Percentiles rank a stretch among this genome's conserved stretches.
phyloP scores from a whole-genome alignment of 2,113 vertebrate species.

The Tyto alba region DNA sequence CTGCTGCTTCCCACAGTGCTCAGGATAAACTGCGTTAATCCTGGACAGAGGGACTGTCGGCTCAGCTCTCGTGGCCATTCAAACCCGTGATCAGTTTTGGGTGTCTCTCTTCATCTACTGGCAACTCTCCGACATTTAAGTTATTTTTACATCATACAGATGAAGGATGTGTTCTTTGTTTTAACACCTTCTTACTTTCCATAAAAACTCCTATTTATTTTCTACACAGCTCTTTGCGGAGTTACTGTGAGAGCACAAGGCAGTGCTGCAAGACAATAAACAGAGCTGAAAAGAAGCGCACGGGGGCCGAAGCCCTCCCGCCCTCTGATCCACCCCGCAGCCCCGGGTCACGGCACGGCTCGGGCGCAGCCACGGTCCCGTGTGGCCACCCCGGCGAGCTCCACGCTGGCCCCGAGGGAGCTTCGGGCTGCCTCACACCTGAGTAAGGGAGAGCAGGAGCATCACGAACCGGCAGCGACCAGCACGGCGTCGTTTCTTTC shows the following conservation, averaged over 20 bases:
- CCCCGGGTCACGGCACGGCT: neutral
- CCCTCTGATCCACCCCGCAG: neutral
- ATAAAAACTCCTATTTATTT: neutral
- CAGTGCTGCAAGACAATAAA: neutral
- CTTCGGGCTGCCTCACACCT: rapidly evolving
- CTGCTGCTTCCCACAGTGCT: neutral
- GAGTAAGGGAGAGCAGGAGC: neutral
- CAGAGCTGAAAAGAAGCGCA: neutral
- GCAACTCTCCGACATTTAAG: neutral
- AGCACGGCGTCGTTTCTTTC: rapidly evolving
- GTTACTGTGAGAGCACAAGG: neutral
- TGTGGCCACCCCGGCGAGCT: too few species aligned
- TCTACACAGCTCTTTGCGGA: neutral
- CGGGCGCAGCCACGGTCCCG: rapidly evolving
- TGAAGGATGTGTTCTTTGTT: neutral
- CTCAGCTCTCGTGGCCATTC: neutral
- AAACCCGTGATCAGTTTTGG: neutral
- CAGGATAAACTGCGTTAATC: neutral
- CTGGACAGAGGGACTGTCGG: rapidly evolving
- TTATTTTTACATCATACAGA: neutral
- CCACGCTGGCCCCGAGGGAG: too few species aligned
- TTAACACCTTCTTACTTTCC: neutral
- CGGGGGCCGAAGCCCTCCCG: neutral
- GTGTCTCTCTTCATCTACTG: neutral
- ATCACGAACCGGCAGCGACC: neutral